A percentile compares a stretch with the other conserved stretches of the same genome.
Conservation (phyloP, 2,888 invertebrate genomes). For the Tenthredo scrophulariae region DNA sequence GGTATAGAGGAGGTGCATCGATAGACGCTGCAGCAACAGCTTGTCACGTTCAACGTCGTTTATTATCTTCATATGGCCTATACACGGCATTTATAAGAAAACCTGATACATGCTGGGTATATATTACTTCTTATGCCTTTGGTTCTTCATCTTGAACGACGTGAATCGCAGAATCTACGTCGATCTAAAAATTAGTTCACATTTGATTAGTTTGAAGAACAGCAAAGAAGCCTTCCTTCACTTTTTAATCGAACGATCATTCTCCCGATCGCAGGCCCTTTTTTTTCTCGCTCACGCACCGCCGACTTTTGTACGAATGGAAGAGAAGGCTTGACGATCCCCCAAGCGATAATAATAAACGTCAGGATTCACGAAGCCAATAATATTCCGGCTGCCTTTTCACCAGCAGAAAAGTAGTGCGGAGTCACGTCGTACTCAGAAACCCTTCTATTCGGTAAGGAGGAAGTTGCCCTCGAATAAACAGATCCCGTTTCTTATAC, state of each 20-base stretch:
- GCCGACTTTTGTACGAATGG: background rate
- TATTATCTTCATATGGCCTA: slow-evolving; percentile 6
- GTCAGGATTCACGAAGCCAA: slow-evolving; percentile 36
- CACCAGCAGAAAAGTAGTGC: background rate
- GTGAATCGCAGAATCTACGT: too few species aligned
- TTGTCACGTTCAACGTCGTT: background rate
- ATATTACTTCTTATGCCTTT: too few species aligned
- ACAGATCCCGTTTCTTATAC: slow-evolving; percentile 40
- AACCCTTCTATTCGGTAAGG: slow-evolving; percentile 14
- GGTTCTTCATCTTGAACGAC: background rate
- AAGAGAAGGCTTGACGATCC: background rate
- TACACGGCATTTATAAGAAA: background rate
- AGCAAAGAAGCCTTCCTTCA: background rate
- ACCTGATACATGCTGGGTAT: background rate
- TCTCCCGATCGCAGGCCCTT: background rate
- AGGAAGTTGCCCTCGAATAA: slow-evolving; percentile 12
- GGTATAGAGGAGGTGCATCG: background rate
- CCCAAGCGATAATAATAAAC: background rate
- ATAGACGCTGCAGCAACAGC: background rate
- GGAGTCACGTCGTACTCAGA: background rate
- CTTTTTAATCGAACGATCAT: background rate
- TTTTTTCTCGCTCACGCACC: background rate
- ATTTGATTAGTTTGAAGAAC: background rate
- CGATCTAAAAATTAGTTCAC: background rate
- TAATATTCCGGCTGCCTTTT: background rate